These are phyloP conservation scores for Spatulosminthurus flaviceps DNA, from an alignment of 2,888 invertebrate genomes.

Conservation along the genomic window DNA sequence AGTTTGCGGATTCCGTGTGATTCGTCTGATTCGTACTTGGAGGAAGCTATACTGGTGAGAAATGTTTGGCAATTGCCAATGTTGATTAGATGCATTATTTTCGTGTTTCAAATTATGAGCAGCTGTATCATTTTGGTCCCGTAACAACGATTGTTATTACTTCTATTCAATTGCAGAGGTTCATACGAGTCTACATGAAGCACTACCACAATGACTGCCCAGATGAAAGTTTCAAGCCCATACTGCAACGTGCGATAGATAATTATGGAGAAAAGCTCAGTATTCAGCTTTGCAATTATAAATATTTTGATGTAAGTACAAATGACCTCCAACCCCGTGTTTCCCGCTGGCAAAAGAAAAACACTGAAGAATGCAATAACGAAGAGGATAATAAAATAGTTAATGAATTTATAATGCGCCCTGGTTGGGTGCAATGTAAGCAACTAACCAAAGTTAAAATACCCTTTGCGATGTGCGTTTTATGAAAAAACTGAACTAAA, in stretches of 20 bases:
- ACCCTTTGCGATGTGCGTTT: slow-evolving; percentile 8
- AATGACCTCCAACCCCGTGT: background rate
- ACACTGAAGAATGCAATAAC: slow-evolving; percentile 1
- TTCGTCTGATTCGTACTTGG: slow-evolving; percentile 7
- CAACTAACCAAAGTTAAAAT: slow-evolving; percentile 18
- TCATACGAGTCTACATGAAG: slow-evolving; percentile 12
- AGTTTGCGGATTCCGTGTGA: background rate
- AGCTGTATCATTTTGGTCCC: no score
- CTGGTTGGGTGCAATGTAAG: background rate
- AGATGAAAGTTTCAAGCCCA: slow-evolving; percentile 23
- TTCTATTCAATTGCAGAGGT: slow-evolving; percentile 21
- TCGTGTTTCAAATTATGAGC: no score
- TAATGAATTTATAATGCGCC: background rate
- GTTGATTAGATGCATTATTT: no score
- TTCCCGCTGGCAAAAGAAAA: background rate
- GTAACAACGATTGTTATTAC: background rate
- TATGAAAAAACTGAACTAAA: background rate
- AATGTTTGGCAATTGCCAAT: background rate
- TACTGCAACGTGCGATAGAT: slow-evolving; percentile 2
- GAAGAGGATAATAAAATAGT: background rate
- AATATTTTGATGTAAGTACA: background rate
- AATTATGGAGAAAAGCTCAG: slow-evolving; percentile 34
- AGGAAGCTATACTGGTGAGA: slow-evolving; percentile 34
- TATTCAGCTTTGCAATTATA: background rate
- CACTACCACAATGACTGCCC: slow-evolving; percentile 18